Conservation (phyloP, 2,797 vertebrate genomes). For the Gorsachius magnificus region DNA sequence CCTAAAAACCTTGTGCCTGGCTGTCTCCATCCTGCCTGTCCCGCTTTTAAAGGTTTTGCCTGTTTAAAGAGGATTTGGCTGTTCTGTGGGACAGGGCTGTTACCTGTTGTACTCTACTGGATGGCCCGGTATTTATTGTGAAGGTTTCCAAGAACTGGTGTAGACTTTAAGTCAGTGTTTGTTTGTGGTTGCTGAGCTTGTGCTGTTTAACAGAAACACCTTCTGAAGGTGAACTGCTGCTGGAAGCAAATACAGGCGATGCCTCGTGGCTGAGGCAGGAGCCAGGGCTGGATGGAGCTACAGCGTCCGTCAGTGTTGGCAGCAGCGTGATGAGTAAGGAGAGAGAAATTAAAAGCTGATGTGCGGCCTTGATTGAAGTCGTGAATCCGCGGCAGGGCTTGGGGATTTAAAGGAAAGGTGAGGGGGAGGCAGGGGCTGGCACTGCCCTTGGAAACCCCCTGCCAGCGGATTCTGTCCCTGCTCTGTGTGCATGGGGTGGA, state of each 20-base stretch:
- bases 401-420: background rate
- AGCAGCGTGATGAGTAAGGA: background rate
- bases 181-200: background rate
- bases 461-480: background rate
- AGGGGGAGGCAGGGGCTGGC: background rate
- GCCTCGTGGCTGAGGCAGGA: background rate
- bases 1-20: background rate
- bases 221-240: background rate
- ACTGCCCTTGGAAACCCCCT: background rate
- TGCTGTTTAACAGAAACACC: background rate
- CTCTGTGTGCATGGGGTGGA: accelerated
- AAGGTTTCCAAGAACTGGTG: background rate
- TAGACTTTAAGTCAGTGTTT: background rate
- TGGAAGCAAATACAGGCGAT: background rate
- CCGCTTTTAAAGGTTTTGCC: background rate
- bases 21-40: background rate
- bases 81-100: background rate
- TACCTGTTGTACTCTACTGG: background rate
- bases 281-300: background rate
- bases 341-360: background rate
- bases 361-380: background rate
- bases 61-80: background rate
- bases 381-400: background rate
- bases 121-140: background rate
- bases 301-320: background rate